Evolutionary conservation across 2,888 invertebrate species (phyloP).

Genomic region (Temnothorax unifasciatus): DNA sequence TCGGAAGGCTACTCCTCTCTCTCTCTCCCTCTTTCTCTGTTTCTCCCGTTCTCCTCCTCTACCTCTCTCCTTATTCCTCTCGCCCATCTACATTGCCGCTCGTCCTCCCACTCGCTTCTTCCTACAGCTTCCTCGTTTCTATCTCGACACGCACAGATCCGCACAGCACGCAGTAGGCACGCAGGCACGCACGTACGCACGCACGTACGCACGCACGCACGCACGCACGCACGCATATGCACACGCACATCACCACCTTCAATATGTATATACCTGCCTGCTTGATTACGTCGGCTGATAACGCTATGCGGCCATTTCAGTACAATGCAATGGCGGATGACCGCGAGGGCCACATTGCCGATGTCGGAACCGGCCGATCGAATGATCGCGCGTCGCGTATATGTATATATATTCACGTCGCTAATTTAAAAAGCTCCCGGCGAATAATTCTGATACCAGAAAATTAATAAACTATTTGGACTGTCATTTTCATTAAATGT

Average conservation of each 20-base stretch:
- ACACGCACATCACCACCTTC: conserved; percentile 48
- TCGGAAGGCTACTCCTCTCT: conserved; percentile 84
- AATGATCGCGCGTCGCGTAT: conserved; percentile 24
- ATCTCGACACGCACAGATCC: conserved; percentile 49
- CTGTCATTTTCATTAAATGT: conserved; percentile 1
- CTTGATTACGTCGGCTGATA: conserved; percentile 81
- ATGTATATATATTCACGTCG: conserved; percentile 18
- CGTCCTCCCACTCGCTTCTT: conserved; percentile 53
- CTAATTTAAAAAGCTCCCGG: conserved; percentile 39
- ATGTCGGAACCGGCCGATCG: conserved; percentile 50
- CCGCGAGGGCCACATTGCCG: conserved; percentile 52
- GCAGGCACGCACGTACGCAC: conserved; percentile 33
- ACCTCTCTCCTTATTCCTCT: conserved; percentile 57
- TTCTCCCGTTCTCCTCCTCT: conserved; percentile 67
- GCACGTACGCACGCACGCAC: conserved; percentile 34
- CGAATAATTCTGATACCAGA: background rate
- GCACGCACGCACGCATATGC: conserved; percentile 19
- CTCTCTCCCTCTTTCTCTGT: conserved; percentile 72
- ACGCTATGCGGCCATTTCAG: conserved; percentile 78
- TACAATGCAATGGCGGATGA: conserved; percentile 80
- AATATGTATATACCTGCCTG: conserved; percentile 68
- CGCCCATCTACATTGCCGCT: conserved; percentile 38
- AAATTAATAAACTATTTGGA: background rate
- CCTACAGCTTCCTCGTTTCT: conserved; percentile 47
- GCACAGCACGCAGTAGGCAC: conserved; percentile 34